Percentiles rank a stretch among this genome's conserved stretches.
Evolutionary conservation across 1,140 invertebrate genomes (phyloP).

Genomic region (Nebria ingens): DNA sequence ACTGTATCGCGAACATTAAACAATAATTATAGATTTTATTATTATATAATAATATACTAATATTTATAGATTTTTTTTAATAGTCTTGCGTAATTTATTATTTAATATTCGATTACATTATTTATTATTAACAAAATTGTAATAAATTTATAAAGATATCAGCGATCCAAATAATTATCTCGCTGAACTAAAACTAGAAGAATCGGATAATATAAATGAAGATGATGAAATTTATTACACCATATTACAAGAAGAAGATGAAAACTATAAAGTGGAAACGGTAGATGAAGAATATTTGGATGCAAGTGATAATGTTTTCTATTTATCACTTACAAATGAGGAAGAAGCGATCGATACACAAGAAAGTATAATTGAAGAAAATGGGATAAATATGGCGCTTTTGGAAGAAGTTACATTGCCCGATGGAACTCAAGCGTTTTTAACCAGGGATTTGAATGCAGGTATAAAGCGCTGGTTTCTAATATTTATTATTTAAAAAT

Average conservation of each 20-base stretch:
- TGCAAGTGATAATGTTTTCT: not conserved
- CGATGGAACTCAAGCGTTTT: slow-evolving; percentile 34
- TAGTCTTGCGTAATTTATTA: no score
- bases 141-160: not conserved
- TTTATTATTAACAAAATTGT: not conserved
- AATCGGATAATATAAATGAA: not conserved
- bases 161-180: not conserved
- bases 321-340: not conserved
- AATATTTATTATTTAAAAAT: no score
- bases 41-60: no score
- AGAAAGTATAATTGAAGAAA: not conserved
- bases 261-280: not conserved
- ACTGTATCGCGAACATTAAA: no score
- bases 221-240: slow-evolving; percentile 1
- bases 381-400: not conserved
- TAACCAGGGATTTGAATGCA: slow-evolving; percentile 25
- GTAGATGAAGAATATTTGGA: not conserved
- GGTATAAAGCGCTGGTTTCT: no score
- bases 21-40: no score
- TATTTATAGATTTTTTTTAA: no score
- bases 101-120: no score
- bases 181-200: not conserved
- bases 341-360: not conserved
- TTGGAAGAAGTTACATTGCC: slow-evolving; percentile 25
- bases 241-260: not conserved